Conservation (phyloP, 2,113 vertebrate genomes). For the Cariama cristata region DNA sequence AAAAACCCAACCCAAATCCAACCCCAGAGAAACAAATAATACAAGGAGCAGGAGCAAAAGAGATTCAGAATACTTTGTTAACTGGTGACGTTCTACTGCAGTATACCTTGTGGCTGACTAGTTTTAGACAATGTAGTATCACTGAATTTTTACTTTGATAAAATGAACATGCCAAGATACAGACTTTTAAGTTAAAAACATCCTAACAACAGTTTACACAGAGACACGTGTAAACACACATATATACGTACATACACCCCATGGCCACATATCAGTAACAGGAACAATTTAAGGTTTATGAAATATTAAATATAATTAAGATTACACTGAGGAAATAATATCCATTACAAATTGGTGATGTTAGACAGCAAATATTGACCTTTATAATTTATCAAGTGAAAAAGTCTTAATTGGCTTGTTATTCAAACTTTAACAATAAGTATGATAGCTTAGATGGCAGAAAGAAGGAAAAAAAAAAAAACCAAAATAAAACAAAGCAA, state of each 20-base stretch:
- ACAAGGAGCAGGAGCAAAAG: background rate
- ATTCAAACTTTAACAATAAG: slow-evolving; percentile 66
- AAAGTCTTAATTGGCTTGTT: slow-evolving; percentile 68
- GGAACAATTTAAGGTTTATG: slow-evolving; percentile 35
- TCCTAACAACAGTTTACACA: background rate
- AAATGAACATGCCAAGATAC: background rate
- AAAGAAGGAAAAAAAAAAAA: background rate
- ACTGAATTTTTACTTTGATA: background rate
- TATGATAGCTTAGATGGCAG: slow-evolving; percentile 36
- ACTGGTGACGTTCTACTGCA: background rate
- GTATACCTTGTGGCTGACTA: background rate
- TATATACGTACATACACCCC: background rate
- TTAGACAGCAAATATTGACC: slow-evolving; percentile 71
- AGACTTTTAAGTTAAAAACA: background rate
- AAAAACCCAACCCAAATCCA: background rate
- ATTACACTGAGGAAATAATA: slow-evolving; percentile 28
- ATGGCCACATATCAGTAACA: background rate
- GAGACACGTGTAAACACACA: background rate
- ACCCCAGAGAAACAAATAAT: background rate
- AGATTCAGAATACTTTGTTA: background rate
- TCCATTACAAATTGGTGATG: slow-evolving; percentile 60
- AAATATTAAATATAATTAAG: slow-evolving; percentile 39
- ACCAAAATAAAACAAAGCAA: background rate
- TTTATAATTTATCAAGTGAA: slow-evolving; percentile 60
- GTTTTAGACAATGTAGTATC: background rate